phyloP scores from a whole-genome alignment of 1,140 invertebrate genomes.

The Elysia chlorotica region DNA sequence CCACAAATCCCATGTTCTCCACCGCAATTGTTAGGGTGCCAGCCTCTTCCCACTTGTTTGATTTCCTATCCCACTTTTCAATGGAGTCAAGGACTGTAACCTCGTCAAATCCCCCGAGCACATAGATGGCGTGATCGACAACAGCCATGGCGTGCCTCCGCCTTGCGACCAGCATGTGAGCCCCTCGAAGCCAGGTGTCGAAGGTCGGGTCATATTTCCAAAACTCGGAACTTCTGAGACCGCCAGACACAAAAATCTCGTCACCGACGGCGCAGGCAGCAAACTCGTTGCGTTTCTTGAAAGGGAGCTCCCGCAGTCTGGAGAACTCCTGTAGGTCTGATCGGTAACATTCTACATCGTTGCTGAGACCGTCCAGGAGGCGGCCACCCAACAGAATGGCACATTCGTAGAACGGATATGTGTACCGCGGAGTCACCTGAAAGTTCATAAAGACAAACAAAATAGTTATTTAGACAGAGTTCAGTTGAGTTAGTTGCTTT shows the following conservation, averaged over 20 bases:
- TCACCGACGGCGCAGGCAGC: slow-evolving; percentile 50
- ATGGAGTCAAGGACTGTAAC: slow-evolving; percentile 49
- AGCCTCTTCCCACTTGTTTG: slow-evolving; percentile 45
- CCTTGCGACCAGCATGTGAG: slow-evolving; percentile 49
- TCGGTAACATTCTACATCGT: slow-evolving; percentile 53
- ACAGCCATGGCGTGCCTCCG: slow-evolving; percentile 53
- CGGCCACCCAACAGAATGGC: slow-evolving; percentile 52
- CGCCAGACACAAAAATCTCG: slow-evolving; percentile 55
- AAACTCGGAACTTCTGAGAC: slow-evolving; percentile 52
- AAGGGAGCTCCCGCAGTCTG: slow-evolving; percentile 48
- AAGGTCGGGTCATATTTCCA: slow-evolving; percentile 57
- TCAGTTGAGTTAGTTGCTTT: too few relatives aligned
- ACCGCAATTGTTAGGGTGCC: slow-evolving; percentile 45
- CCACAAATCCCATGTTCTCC: slow-evolving; percentile 56
- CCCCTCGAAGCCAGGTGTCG: slow-evolving; percentile 50
- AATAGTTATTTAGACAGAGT: background rate
- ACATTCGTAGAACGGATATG: slow-evolving; percentile 41
- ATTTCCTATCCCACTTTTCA: slow-evolving; percentile 50
- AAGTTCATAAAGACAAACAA: background rate
- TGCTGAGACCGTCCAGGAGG: slow-evolving; percentile 51
- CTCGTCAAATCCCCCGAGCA: slow-evolving; percentile 56
- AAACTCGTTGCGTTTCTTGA: slow-evolving; percentile 57
- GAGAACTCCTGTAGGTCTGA: slow-evolving; percentile 47
- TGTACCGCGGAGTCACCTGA: slow-evolving; percentile 48
- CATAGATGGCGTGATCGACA: slow-evolving; percentile 51